Conservation (phyloP, 2,888 invertebrate genomes). For the Acleris emargana region DNA sequence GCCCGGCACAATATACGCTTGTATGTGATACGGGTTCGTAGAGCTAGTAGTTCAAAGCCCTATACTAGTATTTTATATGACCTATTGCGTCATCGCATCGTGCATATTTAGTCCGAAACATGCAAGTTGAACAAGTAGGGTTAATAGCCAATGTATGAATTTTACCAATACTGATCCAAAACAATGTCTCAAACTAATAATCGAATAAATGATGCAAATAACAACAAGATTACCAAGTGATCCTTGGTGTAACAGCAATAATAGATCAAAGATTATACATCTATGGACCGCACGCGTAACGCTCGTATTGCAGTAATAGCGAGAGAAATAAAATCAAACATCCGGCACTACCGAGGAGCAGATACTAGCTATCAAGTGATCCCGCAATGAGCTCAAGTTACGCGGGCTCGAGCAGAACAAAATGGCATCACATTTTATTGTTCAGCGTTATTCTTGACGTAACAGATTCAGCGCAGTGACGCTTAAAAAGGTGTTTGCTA, state of each 20-base stretch:
- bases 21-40: slow-evolving; percentile 14
- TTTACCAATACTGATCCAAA: too few relatives aligned
- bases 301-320: not conserved
- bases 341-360: slow-evolving; percentile 1
- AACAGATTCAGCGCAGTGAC: slow-evolving; percentile 60
- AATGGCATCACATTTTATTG: slow-evolving; percentile 35
- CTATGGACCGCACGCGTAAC: not conserved
- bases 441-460: slow-evolving; percentile 56
- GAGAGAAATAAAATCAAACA: slow-evolving; percentile 4
- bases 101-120: not conserved
- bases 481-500: slow-evolving; percentile 79
- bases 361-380: slow-evolving; percentile 6
- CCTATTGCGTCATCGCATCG: slow-evolving; percentile 5
- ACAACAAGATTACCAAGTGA: too few relatives aligned
- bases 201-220: too few relatives aligned
- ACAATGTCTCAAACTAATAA: too few relatives aligned
- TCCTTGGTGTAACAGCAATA: too few relatives aligned
- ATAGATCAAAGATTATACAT: not conserved
- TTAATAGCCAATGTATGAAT: not conserved
- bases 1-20: slow-evolving; percentile 52
- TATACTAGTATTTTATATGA: not conserved
- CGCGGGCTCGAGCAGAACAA: slow-evolving; percentile 19
- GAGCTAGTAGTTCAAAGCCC: slow-evolving; percentile 38
- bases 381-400: slow-evolving; percentile 15
- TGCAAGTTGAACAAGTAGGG: not conserved